Base-by-base conservation (phyloP, 2,888 invertebrate genomes). In the Cheilosia impressa region DNA sequence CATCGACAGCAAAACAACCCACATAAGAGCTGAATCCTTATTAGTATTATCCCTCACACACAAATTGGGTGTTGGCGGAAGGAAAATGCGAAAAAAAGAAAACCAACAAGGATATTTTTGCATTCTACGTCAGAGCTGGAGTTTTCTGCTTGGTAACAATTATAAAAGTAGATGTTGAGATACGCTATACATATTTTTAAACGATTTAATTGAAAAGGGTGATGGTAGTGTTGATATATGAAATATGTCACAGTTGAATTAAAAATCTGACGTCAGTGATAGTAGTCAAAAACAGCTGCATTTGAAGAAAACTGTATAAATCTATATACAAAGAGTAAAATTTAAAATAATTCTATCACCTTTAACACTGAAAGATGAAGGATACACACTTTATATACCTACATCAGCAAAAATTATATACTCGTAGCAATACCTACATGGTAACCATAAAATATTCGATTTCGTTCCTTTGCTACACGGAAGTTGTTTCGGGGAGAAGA, bases 11-110 rank as follows among this genome's bases (percentile, higher is more conserved):
- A 69, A 75, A 68, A 63, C 68, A 68, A 41, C 60, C 73, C 80
- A 75, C 80, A 80, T 57, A 50, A 63, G 43, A 69, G 69, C 52
- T 68, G 63, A 65, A 75, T 69, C 75, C 75, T 69, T 81, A 69
- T 81, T 81, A 75, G 55, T 73, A 73, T 45, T 69, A 68, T 55
- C 24, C 53, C 13, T 24, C 68, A 24, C 57, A 43, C 45, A 66
- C 19, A 53, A 27, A 62, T 34, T 55, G 53, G 24, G 45, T 77
- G 47, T 69, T 55, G 38, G 27, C 31, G n/a, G 34, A 53, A 69
- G 47, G 27, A 19, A 43, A 19, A 34, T 2, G 9, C n/a, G 17
- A 9, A 9, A 17, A 45, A 19, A n/a, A 50, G 3, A 22, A 50
- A 58, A n/a, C 17, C 55, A 69, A 0, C 47, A 41, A 22, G 22